Evolutionary conservation across 35 echinoderm and acorn worm species (phyloP).

Genomic region (Patiria miniata): DNA sequence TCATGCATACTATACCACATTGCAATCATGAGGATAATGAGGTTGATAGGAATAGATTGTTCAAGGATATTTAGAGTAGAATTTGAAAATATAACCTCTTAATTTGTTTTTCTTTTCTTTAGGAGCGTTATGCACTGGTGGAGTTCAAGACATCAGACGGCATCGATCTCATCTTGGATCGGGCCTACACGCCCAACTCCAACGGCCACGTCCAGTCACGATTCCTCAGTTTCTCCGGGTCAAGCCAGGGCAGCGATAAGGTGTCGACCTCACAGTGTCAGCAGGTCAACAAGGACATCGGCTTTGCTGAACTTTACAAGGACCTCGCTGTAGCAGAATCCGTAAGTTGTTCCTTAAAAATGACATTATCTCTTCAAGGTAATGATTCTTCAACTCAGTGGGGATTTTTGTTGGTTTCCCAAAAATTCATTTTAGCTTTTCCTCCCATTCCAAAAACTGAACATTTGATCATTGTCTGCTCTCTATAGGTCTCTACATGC

Average conservation of each 20-base stretch:
- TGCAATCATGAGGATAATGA: neutral
- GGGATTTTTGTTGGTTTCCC: too few relatives aligned
- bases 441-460: too few relatives aligned
- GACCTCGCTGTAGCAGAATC: neutral
- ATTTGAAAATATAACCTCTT: neutral
- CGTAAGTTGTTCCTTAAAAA: neutral
- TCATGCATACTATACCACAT: neutral
- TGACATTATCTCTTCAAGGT: neutral
- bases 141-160: conserved; percentile 57
- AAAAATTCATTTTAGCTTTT: too few relatives aligned
- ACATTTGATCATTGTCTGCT: too few relatives aligned
- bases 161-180: conserved; percentile 22
- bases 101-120: too few relatives aligned
- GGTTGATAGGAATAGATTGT: neutral
- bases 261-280: neutral
- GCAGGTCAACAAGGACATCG: conserved; percentile 41
- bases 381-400: too few relatives aligned
- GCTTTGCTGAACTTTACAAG: conserved; percentile 8
- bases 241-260: neutral
- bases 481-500: too few relatives aligned
- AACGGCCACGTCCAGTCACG: conserved; percentile 18
- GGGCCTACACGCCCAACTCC: neutral
- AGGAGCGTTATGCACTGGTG: conserved; percentile 69
- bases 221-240: conserved; percentile 51
- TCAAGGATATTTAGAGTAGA: neutral